Percentiles rank a stretch among this genome's conserved stretches.
These are phyloP conservation scores for Sarcophaga peregrina DNA, from an alignment of 1,140 invertebrate species.

Conservation along the genomic window DNA sequence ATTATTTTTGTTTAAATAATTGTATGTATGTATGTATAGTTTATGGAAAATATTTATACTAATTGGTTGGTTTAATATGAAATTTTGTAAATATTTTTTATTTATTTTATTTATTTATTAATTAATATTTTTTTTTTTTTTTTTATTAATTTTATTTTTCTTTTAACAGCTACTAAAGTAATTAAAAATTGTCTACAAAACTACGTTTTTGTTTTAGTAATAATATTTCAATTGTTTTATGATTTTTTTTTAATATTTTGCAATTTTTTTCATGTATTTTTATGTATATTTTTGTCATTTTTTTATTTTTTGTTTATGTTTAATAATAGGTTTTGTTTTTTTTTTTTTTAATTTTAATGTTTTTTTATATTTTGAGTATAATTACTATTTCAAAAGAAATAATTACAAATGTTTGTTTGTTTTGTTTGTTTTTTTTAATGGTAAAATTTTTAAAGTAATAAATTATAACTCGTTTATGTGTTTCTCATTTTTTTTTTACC, in stretches of 20 bases:
- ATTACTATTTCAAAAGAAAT: slow-evolving; percentile 37
- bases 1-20: background rate
- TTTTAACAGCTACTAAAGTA: slow-evolving; percentile 43
- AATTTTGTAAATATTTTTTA: slow-evolving; percentile 37
- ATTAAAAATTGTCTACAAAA: slow-evolving; percentile 27
- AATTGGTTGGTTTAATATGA: background rate
- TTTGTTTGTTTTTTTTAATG: background rate
- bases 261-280: background rate
- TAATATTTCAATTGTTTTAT: slow-evolving; percentile 37
- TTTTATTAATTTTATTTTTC: slow-evolving; percentile 48
- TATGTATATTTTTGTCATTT: background rate
- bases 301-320: background rate
- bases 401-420: slow-evolving; percentile 20
- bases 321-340: background rate
- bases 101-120: slow-evolving; percentile 49
- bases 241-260: slow-evolving; percentile 8
- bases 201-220: slow-evolving; percentile 48
- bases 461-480: background rate
- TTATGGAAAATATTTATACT: slow-evolving; percentile 25
- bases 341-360: background rate
- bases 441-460: slow-evolving; percentile 28
- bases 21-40: background rate
- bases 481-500: background rate
- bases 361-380: slow-evolving; percentile 22
- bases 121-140: background rate